phyloP scores from a whole-genome alignment of 2,888 invertebrate species.

The Hemaris fuciformis region DNA sequence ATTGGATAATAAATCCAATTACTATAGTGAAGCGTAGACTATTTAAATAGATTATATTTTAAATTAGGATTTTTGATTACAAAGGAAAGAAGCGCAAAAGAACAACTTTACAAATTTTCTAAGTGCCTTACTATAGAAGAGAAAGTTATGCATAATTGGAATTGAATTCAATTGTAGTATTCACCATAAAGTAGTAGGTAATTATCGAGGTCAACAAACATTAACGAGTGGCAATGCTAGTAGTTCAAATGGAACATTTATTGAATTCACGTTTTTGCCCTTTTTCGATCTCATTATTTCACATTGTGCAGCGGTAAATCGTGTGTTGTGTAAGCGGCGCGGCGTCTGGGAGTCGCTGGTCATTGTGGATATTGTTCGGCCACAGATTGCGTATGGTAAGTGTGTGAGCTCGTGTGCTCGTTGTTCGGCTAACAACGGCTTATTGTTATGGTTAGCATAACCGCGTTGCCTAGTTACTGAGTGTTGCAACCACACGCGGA shows the following conservation, averaged over 20 bases:
- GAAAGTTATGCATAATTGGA: no score
- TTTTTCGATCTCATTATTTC: constrained; percentile 1
- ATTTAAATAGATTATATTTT: no score
- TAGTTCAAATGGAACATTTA: background rate
- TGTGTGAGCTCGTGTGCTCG: background rate
- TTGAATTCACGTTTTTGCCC: constrained; percentile 9
- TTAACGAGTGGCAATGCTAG: background rate
- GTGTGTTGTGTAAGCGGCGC: constrained; percentile 12
- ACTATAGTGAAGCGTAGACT: no score
- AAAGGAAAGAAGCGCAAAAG: no score
- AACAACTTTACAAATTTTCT: no score
- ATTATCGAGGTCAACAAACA: background rate
- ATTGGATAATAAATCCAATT: no score
- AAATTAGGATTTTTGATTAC: no score
- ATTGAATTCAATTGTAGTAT: background rate
- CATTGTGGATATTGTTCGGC: constrained; percentile 53
- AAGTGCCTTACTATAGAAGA: no score
- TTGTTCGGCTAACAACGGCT: constrained; percentile 39
- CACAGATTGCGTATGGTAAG: constrained; percentile 49
- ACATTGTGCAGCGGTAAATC: constrained; percentile 5
- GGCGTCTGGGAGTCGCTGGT: constrained; percentile 8
- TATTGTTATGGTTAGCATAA: constrained; percentile 65
- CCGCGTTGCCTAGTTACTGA: constrained; percentile 61
- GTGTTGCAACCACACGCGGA: constrained; percentile 51
- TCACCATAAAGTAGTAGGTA: background rate